Conservation (phyloP, 2,113 vertebrate genomes). For the Heliornis fulica region DNA sequence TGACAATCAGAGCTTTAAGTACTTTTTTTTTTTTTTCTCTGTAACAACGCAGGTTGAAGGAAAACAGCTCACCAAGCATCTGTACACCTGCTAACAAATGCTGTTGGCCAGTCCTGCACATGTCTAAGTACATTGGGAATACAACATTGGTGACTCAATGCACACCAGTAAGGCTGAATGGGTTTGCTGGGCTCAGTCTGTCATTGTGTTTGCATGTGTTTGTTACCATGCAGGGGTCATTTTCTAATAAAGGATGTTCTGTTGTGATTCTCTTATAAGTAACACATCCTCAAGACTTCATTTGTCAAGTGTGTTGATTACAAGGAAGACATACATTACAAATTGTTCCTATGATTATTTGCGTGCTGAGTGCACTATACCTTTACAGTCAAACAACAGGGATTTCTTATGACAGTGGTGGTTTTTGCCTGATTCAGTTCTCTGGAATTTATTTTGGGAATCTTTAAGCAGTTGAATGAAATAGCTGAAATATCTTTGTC, state of each 20-base stretch:
- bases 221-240: slow-evolving; percentile 13
- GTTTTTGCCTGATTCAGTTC: background rate
- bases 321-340: background rate
- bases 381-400: background rate
- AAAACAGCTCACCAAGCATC: background rate
- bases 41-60: background rate
- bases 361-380: background rate
- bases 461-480: slow-evolving; percentile 6
- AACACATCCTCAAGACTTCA: slow-evolving; percentile 46
- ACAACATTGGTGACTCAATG: background rate
- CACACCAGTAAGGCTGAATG: background rate
- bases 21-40: background rate
- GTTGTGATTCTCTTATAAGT: slow-evolving; percentile 60
- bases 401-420: background rate
- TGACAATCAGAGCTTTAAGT: slow-evolving; percentile 21
- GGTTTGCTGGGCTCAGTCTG: background rate
- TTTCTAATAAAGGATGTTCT: slow-evolving; percentile 51
- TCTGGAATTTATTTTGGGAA: slow-evolving; percentile 22
- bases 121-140: background rate
- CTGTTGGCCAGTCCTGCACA: background rate
- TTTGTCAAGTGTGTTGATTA: slow-evolving; percentile 38
- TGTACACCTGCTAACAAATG: background rate
- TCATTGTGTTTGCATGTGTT: background rate
- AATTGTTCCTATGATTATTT: background rate
- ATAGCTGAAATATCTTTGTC: background rate